Percentiles rank a stretch among this genome's conserved stretches.
Conservation (phyloP, 2,888 invertebrate species). For the Timandra comae region DNA sequence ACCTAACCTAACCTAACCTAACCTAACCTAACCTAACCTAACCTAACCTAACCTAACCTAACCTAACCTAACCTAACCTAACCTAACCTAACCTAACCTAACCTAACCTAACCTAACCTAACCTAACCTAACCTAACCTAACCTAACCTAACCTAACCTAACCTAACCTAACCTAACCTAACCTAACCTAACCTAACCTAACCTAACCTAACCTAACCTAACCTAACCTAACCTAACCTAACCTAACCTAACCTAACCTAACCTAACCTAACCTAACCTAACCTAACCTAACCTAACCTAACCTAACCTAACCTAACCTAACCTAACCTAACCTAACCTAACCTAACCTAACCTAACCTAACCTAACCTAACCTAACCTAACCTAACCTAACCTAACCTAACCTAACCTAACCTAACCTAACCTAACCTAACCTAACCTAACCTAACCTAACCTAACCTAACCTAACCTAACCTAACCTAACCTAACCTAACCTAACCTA, state of each 20-base stretch:
- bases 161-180: conserved; percentile 5
- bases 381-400: conserved; percentile 4
- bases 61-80: conserved; percentile 15
- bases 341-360: conserved; percentile 3
- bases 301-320: conserved; percentile 9
- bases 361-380: conserved; percentile 3
- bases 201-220: conserved; percentile 5
- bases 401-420: conserved; percentile 4
- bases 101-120: conserved; percentile 3
- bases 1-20: conserved; percentile 8
- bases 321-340: conserved; percentile 7
- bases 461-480: conserved; percentile 7
- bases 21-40: conserved; percentile 9
- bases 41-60: conserved; percentile 9
- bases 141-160: conserved; percentile 4
- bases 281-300: conserved; percentile 9
- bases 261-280: conserved; percentile 9
- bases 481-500: conserved; percentile 16
- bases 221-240: conserved; percentile 6
- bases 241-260: conserved; percentile 8
- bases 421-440: conserved; percentile 4
- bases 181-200: conserved; percentile 11
- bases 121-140: conserved; percentile 3
- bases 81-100: conserved; percentile 6
- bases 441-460: conserved; percentile 1